Conservation (phyloP, 2,797 vertebrate genomes). For the Acanthurus tractus region DNA sequence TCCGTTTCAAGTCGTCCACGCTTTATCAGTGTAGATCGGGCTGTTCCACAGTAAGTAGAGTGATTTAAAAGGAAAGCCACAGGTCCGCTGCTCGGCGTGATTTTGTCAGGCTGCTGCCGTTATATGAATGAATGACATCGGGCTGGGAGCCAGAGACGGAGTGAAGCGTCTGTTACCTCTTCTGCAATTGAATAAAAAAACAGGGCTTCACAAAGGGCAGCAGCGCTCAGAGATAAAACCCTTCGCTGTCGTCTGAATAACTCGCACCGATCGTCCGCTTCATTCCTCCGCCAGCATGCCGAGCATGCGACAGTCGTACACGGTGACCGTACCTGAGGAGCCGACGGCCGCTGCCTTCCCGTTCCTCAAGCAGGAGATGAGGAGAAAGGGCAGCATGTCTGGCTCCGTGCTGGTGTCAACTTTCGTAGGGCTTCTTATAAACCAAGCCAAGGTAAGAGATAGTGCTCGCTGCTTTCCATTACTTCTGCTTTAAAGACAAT, state of each 20-base stretch:
- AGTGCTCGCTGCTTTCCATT: not conserved
- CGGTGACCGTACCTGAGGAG: slow-evolving; percentile 92
- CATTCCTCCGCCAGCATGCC: slow-evolving; percentile 68
- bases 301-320: slow-evolving; percentile 92
- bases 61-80: slow-evolving; percentile 34
- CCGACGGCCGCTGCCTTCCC: slow-evolving; percentile 87
- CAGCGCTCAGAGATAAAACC: slow-evolving; percentile 1
- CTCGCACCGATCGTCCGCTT: slow-evolving; percentile 31
- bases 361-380: slow-evolving; percentile 87
- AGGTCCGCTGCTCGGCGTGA: slow-evolving; percentile 23
- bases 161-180: slow-evolving; percentile 9
- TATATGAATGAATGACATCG: slow-evolving; percentile 55
- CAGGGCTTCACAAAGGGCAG: not conserved
- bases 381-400: slow-evolving; percentile 87
- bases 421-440: slow-evolving; percentile 93
- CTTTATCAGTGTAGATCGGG: too few relatives aligned
- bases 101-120: not conserved
- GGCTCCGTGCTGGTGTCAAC: slow-evolving; percentile 91
- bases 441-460: slow-evolving; percentile 92
- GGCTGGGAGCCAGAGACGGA: slow-evolving; percentile 5
- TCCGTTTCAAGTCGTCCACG: not conserved
- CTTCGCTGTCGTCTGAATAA: slow-evolving; percentile 4
- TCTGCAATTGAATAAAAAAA: not conserved
- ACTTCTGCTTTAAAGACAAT: not conserved
- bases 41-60: not conserved